A percentile compares a stretch with the other conserved stretches of the same genome.
Evolutionary conservation across 2,888 invertebrate species (phyloP).

Genomic region (Globia sparganii): DNA sequence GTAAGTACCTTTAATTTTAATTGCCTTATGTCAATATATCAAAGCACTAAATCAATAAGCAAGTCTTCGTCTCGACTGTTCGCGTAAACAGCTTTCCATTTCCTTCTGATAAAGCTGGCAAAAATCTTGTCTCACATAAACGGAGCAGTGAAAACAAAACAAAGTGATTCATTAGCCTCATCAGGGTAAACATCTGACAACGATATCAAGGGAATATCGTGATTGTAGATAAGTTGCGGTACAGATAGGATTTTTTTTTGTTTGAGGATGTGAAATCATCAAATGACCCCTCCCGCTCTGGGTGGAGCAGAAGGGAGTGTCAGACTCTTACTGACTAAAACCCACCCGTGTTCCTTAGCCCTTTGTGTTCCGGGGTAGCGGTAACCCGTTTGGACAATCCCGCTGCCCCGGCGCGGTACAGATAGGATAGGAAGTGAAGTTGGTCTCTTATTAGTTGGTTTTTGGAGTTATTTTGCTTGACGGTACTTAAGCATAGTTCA

Average conservation of each 20-base stretch:
- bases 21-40: background rate
- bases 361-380: no score
- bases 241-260: no score
- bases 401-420: no score
- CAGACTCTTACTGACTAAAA: no score
- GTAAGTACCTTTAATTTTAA: no score
- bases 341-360: no score
- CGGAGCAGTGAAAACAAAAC: slow-evolving; percentile 55
- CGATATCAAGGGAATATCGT: slow-evolving; percentile 48
- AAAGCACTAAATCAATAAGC: background rate
- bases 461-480: background rate
- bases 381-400: no score
- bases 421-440: background rate
- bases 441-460: background rate
- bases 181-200: slow-evolving; percentile 64
- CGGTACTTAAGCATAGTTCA: background rate
- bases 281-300: no score
- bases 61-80: background rate
- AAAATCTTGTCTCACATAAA: slow-evolving; percentile 25
- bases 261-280: no score
- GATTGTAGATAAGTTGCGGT: slow-evolving; percentile 37
- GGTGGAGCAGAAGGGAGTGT: no score
- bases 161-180: slow-evolving; percentile 66
- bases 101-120: slow-evolving; percentile 12
- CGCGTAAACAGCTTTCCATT: slow-evolving; percentile 16